phyloP scores from a whole-genome alignment of 2,888 invertebrate genomes.

The Petrophora chlorosata region DNA sequence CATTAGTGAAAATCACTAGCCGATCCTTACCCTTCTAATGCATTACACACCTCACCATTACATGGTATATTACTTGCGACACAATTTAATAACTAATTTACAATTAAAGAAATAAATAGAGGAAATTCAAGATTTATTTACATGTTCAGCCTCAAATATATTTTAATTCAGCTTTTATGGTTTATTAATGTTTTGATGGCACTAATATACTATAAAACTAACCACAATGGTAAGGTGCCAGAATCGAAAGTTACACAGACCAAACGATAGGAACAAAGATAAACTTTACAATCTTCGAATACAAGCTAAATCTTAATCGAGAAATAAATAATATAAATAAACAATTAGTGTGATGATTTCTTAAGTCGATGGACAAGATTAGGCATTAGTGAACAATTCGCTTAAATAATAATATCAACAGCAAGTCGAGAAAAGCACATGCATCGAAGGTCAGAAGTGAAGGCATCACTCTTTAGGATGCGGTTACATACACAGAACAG shows the following conservation, averaged over 20 bases:
- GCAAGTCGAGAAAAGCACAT: conserved; percentile 10
- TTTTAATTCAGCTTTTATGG: conserved; percentile 15
- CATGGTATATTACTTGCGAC: conserved; percentile 52
- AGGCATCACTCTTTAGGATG: neutral
- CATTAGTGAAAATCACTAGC: conserved; percentile 66
- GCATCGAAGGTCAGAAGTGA: neutral
- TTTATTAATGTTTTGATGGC: conserved; percentile 48
- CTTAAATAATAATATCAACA: conserved; percentile 51
- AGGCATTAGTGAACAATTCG: conserved; percentile 72
- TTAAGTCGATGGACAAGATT: conserved; percentile 75
- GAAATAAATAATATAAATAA: conserved; percentile 67
- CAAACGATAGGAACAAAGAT: conserved; percentile 69
- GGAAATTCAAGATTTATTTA: conserved; percentile 32
- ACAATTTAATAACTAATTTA: conserved; percentile 42
- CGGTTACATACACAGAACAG: neutral
- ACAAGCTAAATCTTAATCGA: conserved; percentile 60
- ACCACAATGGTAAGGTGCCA: conserved; percentile 47
- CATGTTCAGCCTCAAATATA: conserved; percentile 35
- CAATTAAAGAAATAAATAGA: conserved; percentile 37
- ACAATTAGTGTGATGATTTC: conserved; percentile 74
- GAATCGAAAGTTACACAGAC: conserved; percentile 42
- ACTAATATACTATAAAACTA: conserved; percentile 43
- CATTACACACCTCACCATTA: conserved; percentile 53
- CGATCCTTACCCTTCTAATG: conserved; percentile 44
- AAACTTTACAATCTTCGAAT: conserved; percentile 34